Evolutionary conservation across 2,797 vertebrate species (phyloP).

Genomic region (Darevskia mixta): DNA sequence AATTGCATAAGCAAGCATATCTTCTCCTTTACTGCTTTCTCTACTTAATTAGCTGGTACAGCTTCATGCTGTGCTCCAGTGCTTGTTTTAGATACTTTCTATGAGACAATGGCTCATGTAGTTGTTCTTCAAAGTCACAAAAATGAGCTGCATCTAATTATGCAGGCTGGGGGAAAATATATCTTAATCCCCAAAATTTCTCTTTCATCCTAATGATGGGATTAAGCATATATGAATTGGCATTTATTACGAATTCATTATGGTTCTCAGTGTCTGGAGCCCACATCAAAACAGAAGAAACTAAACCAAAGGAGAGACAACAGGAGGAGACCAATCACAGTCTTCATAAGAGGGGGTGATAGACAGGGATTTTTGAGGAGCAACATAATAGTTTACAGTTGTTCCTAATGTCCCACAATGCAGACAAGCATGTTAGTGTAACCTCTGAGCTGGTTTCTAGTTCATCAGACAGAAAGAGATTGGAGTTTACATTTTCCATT

Average conservation of each 20-base stretch:
- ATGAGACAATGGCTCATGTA: conserved; percentile 25
- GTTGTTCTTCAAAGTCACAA: conserved; percentile 24
- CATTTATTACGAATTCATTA: neutral
- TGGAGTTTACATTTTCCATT: neutral
- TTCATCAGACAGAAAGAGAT: neutral
- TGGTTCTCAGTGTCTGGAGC: neutral
- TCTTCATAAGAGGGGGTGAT: neutral
- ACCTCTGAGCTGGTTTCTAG: neutral
- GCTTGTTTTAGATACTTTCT: conserved; percentile 27
- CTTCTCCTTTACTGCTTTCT: conserved; percentile 3
- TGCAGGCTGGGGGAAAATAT: neutral
- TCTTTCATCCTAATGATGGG: conserved; percentile 11
- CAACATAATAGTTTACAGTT: neutral
- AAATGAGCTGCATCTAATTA: neutral
- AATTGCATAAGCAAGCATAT: conserved; percentile 7
- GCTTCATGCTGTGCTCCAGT: conserved; percentile 18
- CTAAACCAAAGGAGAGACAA: neutral
- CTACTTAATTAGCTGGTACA: conserved; percentile 8
- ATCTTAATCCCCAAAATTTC: conserved; percentile 15
- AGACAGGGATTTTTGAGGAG: neutral
- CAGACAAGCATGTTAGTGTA: neutral
- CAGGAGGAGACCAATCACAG: neutral
- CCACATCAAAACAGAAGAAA: neutral
- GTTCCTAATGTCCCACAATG: neutral
- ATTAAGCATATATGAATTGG: neutral